Conservation (phyloP, 2,888 invertebrate genomes). For the Mesorhabditis spiculigera region DNA sequence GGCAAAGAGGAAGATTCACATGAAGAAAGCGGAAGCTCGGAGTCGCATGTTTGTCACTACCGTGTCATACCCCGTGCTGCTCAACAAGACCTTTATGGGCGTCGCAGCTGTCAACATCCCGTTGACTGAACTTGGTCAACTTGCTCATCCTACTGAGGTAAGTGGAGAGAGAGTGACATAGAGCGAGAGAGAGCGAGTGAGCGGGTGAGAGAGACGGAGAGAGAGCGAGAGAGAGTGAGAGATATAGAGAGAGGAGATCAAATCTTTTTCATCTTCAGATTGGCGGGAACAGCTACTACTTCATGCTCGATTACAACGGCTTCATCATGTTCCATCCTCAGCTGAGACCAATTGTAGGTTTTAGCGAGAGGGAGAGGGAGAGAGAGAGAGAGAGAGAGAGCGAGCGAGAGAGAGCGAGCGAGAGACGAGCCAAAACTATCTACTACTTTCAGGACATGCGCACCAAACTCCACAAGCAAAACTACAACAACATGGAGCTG, state of each 20-base stretch:
- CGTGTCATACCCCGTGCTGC: constrained; percentile 68
- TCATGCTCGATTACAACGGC: constrained; percentile 92
- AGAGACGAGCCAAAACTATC: constrained; percentile 63
- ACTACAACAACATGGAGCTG: constrained; percentile 93
- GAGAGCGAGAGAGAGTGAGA: too few relatives aligned
- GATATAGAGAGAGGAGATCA: background rate
- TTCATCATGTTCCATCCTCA: constrained; percentile 92
- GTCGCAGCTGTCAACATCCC: constrained; percentile 96
- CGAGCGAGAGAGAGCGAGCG: constrained; percentile 14
- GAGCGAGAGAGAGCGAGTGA: too few relatives aligned
- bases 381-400: too few relatives aligned
- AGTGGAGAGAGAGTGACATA: constrained; percentile 3
- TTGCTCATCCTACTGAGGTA: constrained; percentile 77
- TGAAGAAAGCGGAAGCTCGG: constrained; percentile 36
- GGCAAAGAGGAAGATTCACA: constrained; percentile 32
- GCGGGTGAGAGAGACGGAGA: too few relatives aligned
- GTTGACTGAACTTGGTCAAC: constrained; percentile 84
- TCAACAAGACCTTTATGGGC: constrained; percentile 85
- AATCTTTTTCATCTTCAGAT: constrained; percentile 67
- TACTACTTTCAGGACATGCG: constrained; percentile 32
- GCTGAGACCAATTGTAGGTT: constrained; percentile 78
- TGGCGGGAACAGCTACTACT: constrained; percentile 90
- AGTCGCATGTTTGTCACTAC: constrained; percentile 44
- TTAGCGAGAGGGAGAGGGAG: too few relatives aligned
- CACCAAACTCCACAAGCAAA: constrained; percentile 72